A percentile compares a stretch with the other conserved stretches of the same genome.
Evolutionary conservation across 1,140 invertebrate genomes (phyloP).

Genomic region (Leptopilina boulardi): DNA sequence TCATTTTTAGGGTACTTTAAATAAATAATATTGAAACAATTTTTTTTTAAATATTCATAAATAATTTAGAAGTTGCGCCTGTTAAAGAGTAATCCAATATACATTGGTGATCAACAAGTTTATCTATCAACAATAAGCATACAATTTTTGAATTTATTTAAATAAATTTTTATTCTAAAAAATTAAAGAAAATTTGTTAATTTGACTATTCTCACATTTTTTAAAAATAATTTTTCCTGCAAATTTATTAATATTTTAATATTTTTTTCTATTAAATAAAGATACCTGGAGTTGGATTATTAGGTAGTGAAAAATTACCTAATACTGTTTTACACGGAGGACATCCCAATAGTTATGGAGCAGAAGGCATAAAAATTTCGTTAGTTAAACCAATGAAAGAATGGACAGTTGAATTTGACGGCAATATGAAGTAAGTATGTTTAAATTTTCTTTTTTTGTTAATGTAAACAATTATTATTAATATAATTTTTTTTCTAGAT

Average conservation of each 20-base stretch:
- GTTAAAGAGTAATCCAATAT: background rate
- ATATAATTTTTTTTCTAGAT: background rate
- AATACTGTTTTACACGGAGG: slow-evolving; percentile 1
- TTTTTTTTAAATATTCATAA: background rate
- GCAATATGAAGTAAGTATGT: background rate
- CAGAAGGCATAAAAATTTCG: slow-evolving; percentile 1
- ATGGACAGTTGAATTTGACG: slow-evolving; percentile 24
- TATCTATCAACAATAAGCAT: no score
- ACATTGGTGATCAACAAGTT: background rate
- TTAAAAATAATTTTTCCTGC: no score
- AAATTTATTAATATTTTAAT: background rate
- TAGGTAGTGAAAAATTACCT: background rate
- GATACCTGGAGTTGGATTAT: slow-evolving; percentile 22
- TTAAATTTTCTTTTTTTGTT: background rate
- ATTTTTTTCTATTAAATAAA: background rate
- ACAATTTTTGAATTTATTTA: no score
- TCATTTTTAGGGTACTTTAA: no score
- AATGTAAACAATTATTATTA: background rate
- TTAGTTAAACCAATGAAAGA: slow-evolving; percentile 14
- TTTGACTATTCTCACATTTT: no score
- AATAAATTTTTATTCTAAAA: background rate
- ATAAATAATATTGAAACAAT: no score
- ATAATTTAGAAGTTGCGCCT: background rate
- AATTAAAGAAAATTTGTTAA: background rate
- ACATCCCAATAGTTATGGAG: background rate